Conservation (phyloP, 2,113 vertebrate genomes). For the Protomyctophum bolini region DNA sequence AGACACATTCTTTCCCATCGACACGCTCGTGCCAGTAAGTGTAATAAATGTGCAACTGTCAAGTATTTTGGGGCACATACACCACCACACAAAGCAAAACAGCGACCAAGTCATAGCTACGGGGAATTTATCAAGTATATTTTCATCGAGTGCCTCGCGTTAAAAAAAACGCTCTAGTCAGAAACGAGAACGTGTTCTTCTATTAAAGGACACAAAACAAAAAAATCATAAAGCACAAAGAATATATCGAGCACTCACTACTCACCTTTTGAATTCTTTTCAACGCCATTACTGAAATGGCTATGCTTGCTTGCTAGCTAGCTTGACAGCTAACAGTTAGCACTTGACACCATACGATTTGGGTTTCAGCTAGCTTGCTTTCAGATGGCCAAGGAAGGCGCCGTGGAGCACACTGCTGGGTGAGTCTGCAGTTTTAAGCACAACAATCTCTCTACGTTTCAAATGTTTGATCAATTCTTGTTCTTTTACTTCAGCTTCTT, state of each 20-base stretch:
- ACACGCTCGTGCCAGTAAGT: too few relatives aligned
- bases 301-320: constrained; percentile 70
- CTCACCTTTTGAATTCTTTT: constrained; percentile 87
- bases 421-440: constrained; percentile 14
- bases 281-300: constrained; percentile 82
- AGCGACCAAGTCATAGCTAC: not conserved
- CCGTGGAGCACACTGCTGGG: not conserved
- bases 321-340: constrained; percentile 72
- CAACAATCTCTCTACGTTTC: not conserved
- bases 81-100: not conserved
- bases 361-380: constrained; percentile 44
- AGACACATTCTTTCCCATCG: too few relatives aligned
- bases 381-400: constrained; percentile 19
- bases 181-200: not conserved
- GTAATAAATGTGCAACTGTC: too few relatives aligned
- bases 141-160: not conserved
- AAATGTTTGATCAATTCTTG: constrained; percentile 14
- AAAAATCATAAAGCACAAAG: constrained; percentile 6
- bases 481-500: constrained; percentile 23
- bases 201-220: not conserved
- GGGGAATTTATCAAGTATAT: not conserved
- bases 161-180: not conserved
- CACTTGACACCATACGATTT: constrained; percentile 67
- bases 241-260: constrained; percentile 34
- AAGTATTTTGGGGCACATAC: too few relatives aligned